Base-by-base conservation (phyloP, 2,797 vertebrate genomes). In the Trichosurus vulpecula region DNA sequence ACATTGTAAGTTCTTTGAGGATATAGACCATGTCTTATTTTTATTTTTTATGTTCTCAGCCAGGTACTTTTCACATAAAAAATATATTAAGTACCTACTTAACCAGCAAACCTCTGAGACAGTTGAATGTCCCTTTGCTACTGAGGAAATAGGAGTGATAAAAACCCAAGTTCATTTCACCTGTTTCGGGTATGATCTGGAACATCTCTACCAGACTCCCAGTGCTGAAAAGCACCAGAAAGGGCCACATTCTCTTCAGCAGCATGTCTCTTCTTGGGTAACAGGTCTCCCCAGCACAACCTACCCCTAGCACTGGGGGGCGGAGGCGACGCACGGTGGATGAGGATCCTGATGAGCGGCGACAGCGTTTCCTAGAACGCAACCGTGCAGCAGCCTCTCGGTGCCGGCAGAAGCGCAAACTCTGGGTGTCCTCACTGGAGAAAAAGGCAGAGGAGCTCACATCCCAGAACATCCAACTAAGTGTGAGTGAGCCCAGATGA, bases 381-480 rank as follows among this genome's bases (percentile, higher is more conserved):
- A 99, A 99, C 98, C 98, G 99, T 4, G 99, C 99, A 0, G 99
- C 99, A 0, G 99, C 99, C 0, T 99, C 99, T 0, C 99, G 99
- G 92, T 99, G 99, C 98, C 99, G 99, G 16, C 99, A 99, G 98
- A 99, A 99, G 30, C 99, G 99, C 97, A 99, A 99, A 97, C 96
- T 99, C 47, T 99, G 99, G 99, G 99, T 99, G 92, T 99, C 97
- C 35, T 99, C 99, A 55, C 98, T 99, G 47, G 99, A 99, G 98
- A 99, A 99, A 98, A 99, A 99, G 95, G 99, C 99, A 0, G 99
- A 99, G 98, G 99, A 99, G 96, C 99, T 99, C 93, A 99, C 99
- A 52, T 98, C 98, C 97, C 98, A 99, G 98, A 99, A 99, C 97
- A 99, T 99, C 98, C 99, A 99, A 5, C 99, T 99, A 95, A 99